Conservation (phyloP, 2,797 vertebrate species). For the Danio aesculapii region DNA sequence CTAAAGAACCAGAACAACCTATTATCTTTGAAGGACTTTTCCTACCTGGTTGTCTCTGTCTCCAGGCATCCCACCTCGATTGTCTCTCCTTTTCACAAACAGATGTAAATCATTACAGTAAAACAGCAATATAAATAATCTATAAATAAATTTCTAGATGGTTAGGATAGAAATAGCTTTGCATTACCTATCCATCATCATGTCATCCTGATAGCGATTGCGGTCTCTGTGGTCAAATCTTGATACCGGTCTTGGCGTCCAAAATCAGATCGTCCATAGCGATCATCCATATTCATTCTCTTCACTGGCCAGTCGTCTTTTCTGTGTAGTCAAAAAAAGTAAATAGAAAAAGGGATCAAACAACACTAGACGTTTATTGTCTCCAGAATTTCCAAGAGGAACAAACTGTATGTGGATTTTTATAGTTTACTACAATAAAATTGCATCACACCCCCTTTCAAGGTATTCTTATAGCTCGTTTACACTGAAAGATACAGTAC, state of each 20-base stretch:
- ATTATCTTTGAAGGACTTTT: not conserved
- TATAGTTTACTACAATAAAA: too few relatives aligned
- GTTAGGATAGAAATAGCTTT: not conserved
- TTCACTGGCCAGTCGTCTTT: constrained; percentile 94
- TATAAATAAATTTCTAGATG: not conserved
- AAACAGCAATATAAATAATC: not conserved
- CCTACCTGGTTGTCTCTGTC: constrained; percentile 87
- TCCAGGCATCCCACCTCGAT: constrained; percentile 79
- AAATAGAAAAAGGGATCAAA: not conserved
- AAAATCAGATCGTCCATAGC: constrained; percentile 86
- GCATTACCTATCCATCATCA: constrained; percentile 80
- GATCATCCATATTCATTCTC: constrained; percentile 86
- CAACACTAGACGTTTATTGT: not conserved
- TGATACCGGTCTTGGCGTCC: constrained; percentile 89
- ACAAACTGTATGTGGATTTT: too few relatives aligned
- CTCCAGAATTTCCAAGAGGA: too few relatives aligned
- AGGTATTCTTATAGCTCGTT: too few relatives aligned
- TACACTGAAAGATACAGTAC: too few relatives aligned
- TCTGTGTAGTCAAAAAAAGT: constrained; percentile 65
- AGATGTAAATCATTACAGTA: not conserved
- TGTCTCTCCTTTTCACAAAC: constrained; percentile 77
- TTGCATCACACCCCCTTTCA: too few relatives aligned
- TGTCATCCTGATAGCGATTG: constrained; percentile 88
- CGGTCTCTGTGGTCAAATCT: constrained; percentile 91
- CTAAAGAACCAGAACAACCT: not conserved